Conservation (phyloP, 2,113 vertebrate genomes). For the Ophthalmolycus amberensis region DNA sequence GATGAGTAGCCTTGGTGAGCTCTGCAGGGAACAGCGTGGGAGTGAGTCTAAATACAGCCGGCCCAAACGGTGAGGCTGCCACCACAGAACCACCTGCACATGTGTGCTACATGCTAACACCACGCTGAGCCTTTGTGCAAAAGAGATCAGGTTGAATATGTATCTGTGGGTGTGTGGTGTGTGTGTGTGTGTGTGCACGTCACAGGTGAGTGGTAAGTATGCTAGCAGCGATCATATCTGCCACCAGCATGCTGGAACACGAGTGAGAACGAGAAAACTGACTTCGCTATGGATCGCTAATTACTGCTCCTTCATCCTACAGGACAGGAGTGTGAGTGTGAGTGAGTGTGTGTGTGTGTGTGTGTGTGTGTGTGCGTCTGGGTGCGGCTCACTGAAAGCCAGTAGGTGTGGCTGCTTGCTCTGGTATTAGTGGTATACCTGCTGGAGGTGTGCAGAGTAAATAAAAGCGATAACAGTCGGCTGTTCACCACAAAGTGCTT, state of each 20-base stretch:
- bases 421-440: neutral
- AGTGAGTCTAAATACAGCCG: conserved; percentile 20
- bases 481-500: neutral
- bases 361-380: conserved; percentile 14
- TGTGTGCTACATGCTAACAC: conserved; percentile 2
- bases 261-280: conserved; percentile 57
- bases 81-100: neutral
- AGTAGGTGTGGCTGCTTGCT: conserved; percentile 6
- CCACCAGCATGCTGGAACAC: conserved; percentile 67
- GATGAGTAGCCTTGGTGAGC: conserved; percentile 48
- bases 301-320: conserved; percentile 44
- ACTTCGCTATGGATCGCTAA: conserved; percentile 56
- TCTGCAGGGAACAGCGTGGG: conserved; percentile 48
- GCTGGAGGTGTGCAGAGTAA: conserved; percentile 1
- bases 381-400: conserved; percentile 36
- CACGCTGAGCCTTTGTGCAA: neutral
- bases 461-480: neutral
- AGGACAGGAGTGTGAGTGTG: conserved; percentile 8
- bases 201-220: conserved; percentile 43
- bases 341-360: conserved; percentile 5
- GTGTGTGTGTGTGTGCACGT: conserved; percentile 7
- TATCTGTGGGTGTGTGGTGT: neutral
- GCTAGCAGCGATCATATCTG: conserved; percentile 63
- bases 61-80: neutral
- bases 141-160: neutral